Evolutionary conservation across 2,888 invertebrate species (phyloP), one percentile per base, ranked within the genome.

Genomic region (Apantesis nais): DNA sequence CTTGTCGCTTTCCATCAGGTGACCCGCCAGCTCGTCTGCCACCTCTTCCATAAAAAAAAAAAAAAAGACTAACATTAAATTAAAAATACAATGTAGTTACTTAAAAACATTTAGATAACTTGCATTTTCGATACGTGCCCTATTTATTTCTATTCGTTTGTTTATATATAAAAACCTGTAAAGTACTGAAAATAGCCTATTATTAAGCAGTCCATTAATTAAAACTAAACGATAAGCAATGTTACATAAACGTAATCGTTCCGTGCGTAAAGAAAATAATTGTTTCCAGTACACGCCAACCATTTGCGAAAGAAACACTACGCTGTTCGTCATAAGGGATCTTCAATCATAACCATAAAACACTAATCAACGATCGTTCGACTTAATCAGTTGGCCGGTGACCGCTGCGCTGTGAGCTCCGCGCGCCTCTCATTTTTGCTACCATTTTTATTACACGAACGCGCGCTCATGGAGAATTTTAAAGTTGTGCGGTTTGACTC

Each of bases 301-400:
- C 74, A 67, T 79, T 79, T 63, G 64, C 39, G 73, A 75, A 71
- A 68, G 72, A 78, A 80, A 74, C 73, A 77, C 61, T 68, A 67
- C 72, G 75, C 69, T 74, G 76, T 75, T 74, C 68, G 76, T 77
- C 80, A 84, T 85, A 87, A 87, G 84, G 83, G 84, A 86, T 87
- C 86, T 89, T 88, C 89, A 91, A 91, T 92, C 86, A 87, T 85
- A 86, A 86, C 84, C 55, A 41, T 58, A 86, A 86, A 85, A 88
- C 89, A 89, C 89, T 92, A 91, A 92, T 93, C 90, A 90, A 86
- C 86, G 87, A 92, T 91, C 88, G 88, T 91, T 91, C 86, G 85
- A 81, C 76, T 83, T 88, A 90, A 92, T 92, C 92, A 94, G 93
- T 94, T 87, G 90, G 88, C 81, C 90, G 89, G 85, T 88, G 91